These are phyloP conservation scores for Notocelia uddmanniana DNA, from an alignment of 2,888 invertebrate genomes.

Conservation along the genomic window DNA sequence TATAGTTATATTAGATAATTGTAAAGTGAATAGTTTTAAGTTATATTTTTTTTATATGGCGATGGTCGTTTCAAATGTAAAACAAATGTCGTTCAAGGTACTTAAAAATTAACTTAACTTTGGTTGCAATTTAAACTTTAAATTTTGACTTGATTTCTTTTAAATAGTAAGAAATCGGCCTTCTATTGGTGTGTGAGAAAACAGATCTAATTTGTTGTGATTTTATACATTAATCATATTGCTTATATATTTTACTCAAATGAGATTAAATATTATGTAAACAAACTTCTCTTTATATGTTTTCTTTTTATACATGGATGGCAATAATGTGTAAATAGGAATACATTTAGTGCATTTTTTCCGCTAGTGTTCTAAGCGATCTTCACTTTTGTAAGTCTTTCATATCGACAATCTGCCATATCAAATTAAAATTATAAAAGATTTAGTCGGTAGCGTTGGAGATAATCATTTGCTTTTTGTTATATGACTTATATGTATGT, in stretches of 20 bases:
- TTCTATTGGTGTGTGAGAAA: constrained; percentile 55
- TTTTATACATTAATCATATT: constrained; percentile 65
- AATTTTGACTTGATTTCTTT: constrained; percentile 52
- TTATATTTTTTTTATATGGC: constrained; percentile 81
- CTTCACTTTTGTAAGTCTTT: constrained; percentile 79
- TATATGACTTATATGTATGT: constrained; percentile 42
- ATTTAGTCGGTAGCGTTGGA: constrained; percentile 73
- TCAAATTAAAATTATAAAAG: constrained; percentile 85
- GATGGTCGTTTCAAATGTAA: constrained; percentile 77
- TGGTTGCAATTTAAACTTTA: constrained; percentile 62
- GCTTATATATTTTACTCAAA: constrained; percentile 76
- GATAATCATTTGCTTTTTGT: constrained; percentile 69
- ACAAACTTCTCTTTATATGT: constrained; percentile 65
- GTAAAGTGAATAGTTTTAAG: constrained; percentile 83
- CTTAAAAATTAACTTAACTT: constrained; percentile 79
- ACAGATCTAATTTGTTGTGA: constrained; percentile 81
- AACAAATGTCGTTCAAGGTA: constrained; percentile 75
- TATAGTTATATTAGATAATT: constrained; percentile 85
- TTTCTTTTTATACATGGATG: constrained; percentile 61
- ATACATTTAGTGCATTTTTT: constrained; percentile 79
- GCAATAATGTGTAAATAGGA: constrained; percentile 74
- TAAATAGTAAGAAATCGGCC: constrained; percentile 22
- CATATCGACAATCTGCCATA: constrained; percentile 90
- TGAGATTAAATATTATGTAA: constrained; percentile 76
- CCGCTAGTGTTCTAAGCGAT: constrained; percentile 69